Evolutionary conservation across 2,888 invertebrate genomes (phyloP).

Genomic region (Meiosimyza platycephala): DNA sequence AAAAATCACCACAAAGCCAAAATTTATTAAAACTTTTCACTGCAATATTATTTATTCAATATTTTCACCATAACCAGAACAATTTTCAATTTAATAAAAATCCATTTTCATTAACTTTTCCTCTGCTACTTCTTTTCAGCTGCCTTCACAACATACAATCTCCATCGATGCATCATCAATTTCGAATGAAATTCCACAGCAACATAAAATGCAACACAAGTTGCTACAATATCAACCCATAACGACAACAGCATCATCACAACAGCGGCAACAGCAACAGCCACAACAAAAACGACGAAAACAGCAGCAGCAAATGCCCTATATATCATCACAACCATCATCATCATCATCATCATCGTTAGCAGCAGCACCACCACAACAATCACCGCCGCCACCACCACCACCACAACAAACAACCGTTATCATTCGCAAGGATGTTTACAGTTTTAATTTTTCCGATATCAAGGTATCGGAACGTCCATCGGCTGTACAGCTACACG

Average conservation of each 20-base stretch:
- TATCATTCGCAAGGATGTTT: conserved; percentile 66
- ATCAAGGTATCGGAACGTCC: conserved; percentile 65
- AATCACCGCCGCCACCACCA: conserved; percentile 40
- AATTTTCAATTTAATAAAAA: too few relatives aligned
- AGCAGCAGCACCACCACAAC: conserved; percentile 39
- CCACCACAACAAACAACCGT: conserved; percentile 57
- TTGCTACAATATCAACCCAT: conserved; percentile 16
- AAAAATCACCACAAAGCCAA: too few relatives aligned
- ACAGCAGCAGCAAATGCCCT: conserved; percentile 9
- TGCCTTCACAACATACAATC: conserved; percentile 21
- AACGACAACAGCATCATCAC: conserved; percentile 12
- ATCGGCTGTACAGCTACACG: conserved; percentile 57
- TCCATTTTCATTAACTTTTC: background rate
- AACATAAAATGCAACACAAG: conserved; percentile 13
- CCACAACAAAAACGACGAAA: conserved; percentile 18
- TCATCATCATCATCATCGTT: conserved; percentile 36
- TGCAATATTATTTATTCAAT: too few relatives aligned
- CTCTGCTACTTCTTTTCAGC: conserved; percentile 5
- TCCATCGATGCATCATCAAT: conserved; percentile 17
- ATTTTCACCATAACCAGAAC: too few relatives aligned
- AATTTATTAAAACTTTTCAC: too few relatives aligned
- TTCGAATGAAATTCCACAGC: conserved; percentile 2
- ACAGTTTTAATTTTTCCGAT: conserved; percentile 66
- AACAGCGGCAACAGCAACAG: background rate
- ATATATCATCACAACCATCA: conserved; percentile 17